Conservation (phyloP, 1,140 invertebrate species). For the Aphelenchoides fujianensis region DNA sequence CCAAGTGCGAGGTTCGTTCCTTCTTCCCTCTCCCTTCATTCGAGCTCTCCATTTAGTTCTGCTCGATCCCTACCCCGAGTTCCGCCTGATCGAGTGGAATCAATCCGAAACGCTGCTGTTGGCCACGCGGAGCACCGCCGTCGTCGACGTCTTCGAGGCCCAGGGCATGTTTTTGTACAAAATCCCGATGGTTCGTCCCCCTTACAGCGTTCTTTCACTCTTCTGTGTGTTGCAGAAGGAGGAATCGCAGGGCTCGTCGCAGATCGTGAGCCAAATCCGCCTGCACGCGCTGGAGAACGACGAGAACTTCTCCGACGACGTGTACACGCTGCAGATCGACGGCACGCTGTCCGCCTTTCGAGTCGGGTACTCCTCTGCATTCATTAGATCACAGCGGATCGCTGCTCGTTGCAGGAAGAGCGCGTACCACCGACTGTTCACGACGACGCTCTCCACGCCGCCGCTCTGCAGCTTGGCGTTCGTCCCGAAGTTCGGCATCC, state of each 20-base stretch:
- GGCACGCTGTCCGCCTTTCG: slow-evolving; percentile 16
- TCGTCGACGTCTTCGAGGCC: slow-evolving; percentile 15
- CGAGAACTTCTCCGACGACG: slow-evolving; percentile 13
- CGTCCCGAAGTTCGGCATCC: slow-evolving; percentile 14
- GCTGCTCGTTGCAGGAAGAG: slow-evolving; percentile 9
- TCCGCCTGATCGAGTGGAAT: slow-evolving; percentile 20
- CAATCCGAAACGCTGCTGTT: slow-evolving; percentile 4
- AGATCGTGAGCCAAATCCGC: slow-evolving; percentile 19
- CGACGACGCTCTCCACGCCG: neutral
- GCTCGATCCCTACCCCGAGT: slow-evolving; percentile 13
- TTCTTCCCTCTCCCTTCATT: neutral
- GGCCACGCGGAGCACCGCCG: slow-evolving; percentile 1
- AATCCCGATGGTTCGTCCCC: slow-evolving; percentile 7
- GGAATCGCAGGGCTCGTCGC: slow-evolving; percentile 7
- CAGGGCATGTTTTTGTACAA: slow-evolving; percentile 19
- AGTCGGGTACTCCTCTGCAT: slow-evolving; percentile 1
- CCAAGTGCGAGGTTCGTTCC: slow-evolving; percentile 14
- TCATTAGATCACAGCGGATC: neutral
- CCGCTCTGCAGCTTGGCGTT: slow-evolving; percentile 3
- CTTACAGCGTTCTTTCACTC: neutral
- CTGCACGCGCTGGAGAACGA: neutral
- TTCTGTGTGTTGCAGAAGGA: neutral
- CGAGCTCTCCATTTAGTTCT: slow-evolving; percentile 3
- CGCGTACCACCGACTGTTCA: slow-evolving; percentile 14
- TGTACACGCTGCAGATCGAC: slow-evolving; percentile 17